These are phyloP conservation scores for Lithophane semibrunnea DNA, from an alignment of 2,888 invertebrate species.

Conservation along the genomic window DNA sequence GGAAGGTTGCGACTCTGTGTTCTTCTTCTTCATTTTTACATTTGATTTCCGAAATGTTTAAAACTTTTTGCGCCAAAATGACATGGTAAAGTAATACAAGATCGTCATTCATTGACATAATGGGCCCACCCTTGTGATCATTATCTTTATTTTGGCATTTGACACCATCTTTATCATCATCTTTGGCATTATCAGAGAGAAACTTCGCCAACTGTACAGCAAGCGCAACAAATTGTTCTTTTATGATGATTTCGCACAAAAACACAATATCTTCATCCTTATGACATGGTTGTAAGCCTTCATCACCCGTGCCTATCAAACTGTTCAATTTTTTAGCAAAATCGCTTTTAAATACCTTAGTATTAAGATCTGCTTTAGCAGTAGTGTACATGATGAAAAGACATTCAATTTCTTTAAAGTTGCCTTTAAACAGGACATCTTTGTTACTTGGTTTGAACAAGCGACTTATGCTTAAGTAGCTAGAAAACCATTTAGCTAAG, in stretches of 20 bases:
- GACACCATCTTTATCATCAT: too few species aligned
- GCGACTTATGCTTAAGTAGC: conserved; percentile 49
- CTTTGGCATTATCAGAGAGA: too few species aligned
- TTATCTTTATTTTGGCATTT: too few species aligned
- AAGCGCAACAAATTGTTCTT: conserved; percentile 34
- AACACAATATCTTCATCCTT: conserved; percentile 36
- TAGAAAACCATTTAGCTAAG: conserved; percentile 46
- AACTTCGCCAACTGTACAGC: too few species aligned
- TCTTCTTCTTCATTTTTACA: conserved; percentile 5
- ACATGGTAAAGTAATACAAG: conserved; percentile 46
- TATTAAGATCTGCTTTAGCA: conserved; percentile 39
- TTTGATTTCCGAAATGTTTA: conserved; percentile 39
- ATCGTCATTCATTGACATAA: too few species aligned
- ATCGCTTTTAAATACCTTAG: neutral
- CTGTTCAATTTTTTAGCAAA: conserved; percentile 26
- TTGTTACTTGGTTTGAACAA: conserved; percentile 26
- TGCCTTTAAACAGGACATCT: conserved; percentile 43
- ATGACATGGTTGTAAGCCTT: conserved; percentile 6
- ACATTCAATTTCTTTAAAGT: conserved; percentile 41
- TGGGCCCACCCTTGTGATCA: too few species aligned
- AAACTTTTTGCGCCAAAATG: conserved; percentile 42
- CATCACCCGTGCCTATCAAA: conserved; percentile 48
- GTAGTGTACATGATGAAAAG: conserved; percentile 58
- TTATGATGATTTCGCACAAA: conserved; percentile 32
- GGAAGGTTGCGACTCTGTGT: conserved; percentile 39